Conservation (phyloP, 2,888 invertebrate species). For the Coenonympha glycerion region DNA sequence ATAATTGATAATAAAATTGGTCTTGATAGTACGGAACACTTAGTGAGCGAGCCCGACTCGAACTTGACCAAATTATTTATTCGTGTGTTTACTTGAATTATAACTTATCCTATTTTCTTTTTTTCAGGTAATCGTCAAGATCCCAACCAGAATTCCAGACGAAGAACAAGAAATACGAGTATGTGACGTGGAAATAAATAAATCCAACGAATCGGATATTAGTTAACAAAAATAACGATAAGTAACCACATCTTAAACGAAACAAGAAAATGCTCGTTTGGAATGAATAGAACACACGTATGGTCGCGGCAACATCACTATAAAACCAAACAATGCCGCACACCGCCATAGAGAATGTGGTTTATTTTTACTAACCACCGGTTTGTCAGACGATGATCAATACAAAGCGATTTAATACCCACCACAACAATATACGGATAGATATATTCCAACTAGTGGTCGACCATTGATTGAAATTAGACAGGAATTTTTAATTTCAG, state of each 20-base stretch:
- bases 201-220: neutral
- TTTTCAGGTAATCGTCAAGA: slow-evolving; percentile 9
- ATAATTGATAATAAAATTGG: no score
- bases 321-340: slow-evolving; percentile 18
- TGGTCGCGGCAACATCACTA: slow-evolving; percentile 19
- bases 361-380: no score
- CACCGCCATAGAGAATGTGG: slow-evolving; percentile 20
- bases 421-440: no score
- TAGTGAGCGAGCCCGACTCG: no score
- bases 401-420: no score
- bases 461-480: no score
- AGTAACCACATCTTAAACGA: slow-evolving; percentile 8
- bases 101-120: neutral
- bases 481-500: no score
- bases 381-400: no score
- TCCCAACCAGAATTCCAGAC: neutral
- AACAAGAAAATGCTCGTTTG: slow-evolving; percentile 1
- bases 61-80: no score
- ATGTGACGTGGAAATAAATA: neutral
- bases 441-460: no score
- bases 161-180: neutral
- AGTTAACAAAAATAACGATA: slow-evolving; percentile 2
- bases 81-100: no score
- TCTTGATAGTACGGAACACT: no score
- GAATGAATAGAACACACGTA: slow-evolving; percentile 11